These are phyloP conservation scores for Hesperia comma DNA, from an alignment of 2,888 invertebrate genomes.

Conservation along the genomic window DNA sequence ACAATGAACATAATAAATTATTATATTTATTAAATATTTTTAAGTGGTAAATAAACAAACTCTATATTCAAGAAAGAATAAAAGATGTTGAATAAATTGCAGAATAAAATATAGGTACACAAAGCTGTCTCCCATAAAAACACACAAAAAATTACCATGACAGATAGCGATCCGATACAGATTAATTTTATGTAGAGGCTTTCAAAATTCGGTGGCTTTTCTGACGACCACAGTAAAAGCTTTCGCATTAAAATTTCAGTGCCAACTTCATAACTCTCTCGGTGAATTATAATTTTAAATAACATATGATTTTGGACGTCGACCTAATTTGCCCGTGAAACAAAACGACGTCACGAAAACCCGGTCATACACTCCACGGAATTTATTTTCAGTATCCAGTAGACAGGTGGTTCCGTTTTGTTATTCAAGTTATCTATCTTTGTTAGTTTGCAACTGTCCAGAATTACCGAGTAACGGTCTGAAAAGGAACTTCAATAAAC, in stretches of 20 bases:
- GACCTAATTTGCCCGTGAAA: slow-evolving; percentile 17
- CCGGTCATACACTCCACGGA: slow-evolving; percentile 15
- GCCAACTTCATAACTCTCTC: not conserved
- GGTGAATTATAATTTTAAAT: slow-evolving; percentile 19
- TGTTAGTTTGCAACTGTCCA: slow-evolving; percentile 2
- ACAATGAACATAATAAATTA: too few relatives aligned
- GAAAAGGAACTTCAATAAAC: slow-evolving; percentile 15
- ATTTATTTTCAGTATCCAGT: slow-evolving; percentile 20
- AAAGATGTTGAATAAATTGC: too few relatives aligned
- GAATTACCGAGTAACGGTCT: not conserved
- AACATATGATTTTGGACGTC: slow-evolving; percentile 18
- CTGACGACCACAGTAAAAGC: too few relatives aligned
- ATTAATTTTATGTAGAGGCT: too few relatives aligned
- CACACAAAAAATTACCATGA: too few relatives aligned
- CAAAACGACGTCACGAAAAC: slow-evolving; percentile 28
- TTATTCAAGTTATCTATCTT: slow-evolving; percentile 13
- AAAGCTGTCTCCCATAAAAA: too few relatives aligned
- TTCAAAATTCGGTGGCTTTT: too few relatives aligned
- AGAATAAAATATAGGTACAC: too few relatives aligned
- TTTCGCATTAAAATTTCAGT: slow-evolving; percentile 1
- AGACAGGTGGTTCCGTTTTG: slow-evolving; percentile 8
- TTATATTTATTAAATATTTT: too few relatives aligned
- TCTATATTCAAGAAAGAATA: too few relatives aligned
- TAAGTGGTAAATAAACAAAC: too few relatives aligned
- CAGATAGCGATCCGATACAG: too few relatives aligned